Conservation (phyloP, 2,797 vertebrate genomes). For the Hydrolagus colliei region DNA sequence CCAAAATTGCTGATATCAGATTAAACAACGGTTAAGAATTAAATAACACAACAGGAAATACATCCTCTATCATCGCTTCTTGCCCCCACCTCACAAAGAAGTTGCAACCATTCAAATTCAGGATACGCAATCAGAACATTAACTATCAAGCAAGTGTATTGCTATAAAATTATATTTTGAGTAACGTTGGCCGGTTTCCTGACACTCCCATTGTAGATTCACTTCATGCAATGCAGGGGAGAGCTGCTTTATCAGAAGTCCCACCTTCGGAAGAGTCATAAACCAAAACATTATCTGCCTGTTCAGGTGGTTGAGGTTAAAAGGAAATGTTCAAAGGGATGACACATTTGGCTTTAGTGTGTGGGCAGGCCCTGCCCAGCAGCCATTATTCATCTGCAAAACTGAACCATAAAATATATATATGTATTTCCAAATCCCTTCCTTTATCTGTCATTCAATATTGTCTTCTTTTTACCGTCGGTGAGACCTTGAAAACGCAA, state of each 20-base stretch:
- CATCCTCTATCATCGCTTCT: no score
- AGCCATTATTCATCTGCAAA: conserved; percentile 15
- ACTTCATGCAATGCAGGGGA: no score
- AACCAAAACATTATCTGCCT: no score
- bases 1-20: no score
- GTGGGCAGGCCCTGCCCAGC: neutral
- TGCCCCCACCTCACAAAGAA: no score
- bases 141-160: neutral
- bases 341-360: conserved; percentile 21
- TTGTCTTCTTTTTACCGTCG: neutral
- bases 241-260: no score
- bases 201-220: no score
- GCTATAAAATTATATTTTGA: neutral
- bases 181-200: no score
- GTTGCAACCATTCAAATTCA: neutral
- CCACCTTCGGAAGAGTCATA: no score
- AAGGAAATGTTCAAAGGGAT: conserved; percentile 10
- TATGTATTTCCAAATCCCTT: conserved; percentile 13
- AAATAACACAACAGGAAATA: no score
- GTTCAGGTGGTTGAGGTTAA: neutral
- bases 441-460: conserved; percentile 13
- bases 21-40: no score
- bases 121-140: neutral
- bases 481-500: conserved; percentile 1
- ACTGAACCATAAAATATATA: conserved; percentile 8